Percentiles rank a stretch among this genome's conserved stretches.
Evolutionary conservation across 92 coral and sea anemone genomes (phyloP).

Genomic region (Parazoanthus darwini): DNA sequence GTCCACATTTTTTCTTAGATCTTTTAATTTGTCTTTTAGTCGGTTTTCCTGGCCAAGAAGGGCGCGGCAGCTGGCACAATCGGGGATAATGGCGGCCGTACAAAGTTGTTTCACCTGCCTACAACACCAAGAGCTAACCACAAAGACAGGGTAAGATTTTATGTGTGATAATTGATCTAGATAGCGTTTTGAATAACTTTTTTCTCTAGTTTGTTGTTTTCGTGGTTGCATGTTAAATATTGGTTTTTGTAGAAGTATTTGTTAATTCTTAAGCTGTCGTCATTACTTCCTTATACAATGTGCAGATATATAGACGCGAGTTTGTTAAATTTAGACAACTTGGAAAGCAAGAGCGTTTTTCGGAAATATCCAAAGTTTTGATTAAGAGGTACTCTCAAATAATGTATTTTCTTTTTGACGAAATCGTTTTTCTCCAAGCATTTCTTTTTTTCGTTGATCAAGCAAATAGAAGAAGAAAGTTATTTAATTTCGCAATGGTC

Average conservation of each 20-base stretch:
- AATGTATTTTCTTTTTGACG: not conserved
- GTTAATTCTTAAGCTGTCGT: not conserved
- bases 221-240: not conserved
- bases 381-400: not conserved
- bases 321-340: not conserved
- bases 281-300: not conserved
- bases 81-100: not conserved
- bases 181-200: too few relatives aligned
- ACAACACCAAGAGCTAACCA: not conserved
- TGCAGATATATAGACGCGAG: too few relatives aligned
- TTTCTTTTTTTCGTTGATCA: too few relatives aligned
- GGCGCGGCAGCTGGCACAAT: conserved; percentile 17
- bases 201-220: not conserved
- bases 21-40: not conserved
- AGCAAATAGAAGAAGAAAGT: not conserved
- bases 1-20: not conserved
- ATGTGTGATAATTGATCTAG: not conserved
- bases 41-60: conserved; percentile 14
- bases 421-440: not conserved
- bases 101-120: conserved; percentile 8
- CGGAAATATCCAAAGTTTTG: not conserved
- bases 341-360: not conserved
- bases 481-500: not conserved
- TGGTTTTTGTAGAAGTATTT: not conserved
- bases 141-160: not conserved